phyloP scores from a whole-genome alignment of 2,113 vertebrate genomes.

The Alces alces region DNA sequence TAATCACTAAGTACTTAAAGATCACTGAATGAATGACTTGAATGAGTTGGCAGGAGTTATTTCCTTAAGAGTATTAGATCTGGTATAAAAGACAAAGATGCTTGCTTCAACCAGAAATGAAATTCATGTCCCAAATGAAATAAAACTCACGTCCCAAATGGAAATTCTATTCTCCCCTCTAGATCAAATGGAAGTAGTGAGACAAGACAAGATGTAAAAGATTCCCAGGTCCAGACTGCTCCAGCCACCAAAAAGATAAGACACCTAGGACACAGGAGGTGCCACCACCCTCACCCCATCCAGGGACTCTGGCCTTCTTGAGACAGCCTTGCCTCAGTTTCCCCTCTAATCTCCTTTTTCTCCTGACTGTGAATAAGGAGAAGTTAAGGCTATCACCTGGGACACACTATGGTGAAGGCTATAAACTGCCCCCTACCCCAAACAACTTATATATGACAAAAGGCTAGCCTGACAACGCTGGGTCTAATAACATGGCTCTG shows the following conservation, averaged over 20 bases:
- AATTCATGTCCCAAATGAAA: background rate
- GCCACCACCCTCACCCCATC: background rate
- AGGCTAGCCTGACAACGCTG: background rate
- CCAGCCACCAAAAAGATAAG: background rate
- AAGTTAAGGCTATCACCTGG: background rate
- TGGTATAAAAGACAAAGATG: background rate
- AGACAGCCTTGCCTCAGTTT: background rate
- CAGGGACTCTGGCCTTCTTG: background rate
- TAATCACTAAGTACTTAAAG: background rate
- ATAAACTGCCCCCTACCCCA: background rate
- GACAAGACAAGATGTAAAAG: background rate
- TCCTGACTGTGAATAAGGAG: background rate
- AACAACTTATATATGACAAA: background rate
- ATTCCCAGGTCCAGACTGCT: background rate
- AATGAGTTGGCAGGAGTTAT: background rate
- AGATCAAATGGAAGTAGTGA: conserved; percentile 6
- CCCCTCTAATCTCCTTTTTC: conserved; percentile 8
- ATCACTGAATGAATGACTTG: background rate
- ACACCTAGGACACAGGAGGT: background rate
- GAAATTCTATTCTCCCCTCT: background rate
- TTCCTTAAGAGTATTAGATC: background rate
- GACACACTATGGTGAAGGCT: background rate
- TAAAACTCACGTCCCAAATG: background rate
- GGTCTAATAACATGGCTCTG: background rate
- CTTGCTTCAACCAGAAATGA: background rate